Evolutionary conservation across 53 echinoderm and acorn worm genomes (phyloP).

Genomic region (Astropecten irregularis): DNA sequence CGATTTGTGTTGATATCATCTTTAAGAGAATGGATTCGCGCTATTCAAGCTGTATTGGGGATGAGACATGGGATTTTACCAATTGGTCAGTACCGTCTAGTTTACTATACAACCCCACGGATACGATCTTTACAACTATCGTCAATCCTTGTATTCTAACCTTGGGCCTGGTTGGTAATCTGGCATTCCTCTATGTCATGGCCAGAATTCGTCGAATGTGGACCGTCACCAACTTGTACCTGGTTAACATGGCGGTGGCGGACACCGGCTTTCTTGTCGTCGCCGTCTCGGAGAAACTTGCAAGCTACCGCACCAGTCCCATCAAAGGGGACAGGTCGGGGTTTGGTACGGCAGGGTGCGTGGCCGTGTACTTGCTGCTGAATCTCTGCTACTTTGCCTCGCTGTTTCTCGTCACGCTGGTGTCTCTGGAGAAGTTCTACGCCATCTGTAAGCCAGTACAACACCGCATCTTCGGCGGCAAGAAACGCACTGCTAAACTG

Average conservation of each 20-base stretch:
- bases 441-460: slow-evolving; percentile 74
- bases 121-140: slow-evolving; percentile 57
- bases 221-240: slow-evolving; percentile 89
- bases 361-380: slow-evolving; percentile 46
- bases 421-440: slow-evolving; percentile 84
- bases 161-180: slow-evolving; percentile 62
- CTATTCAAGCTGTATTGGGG: not conserved
- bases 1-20: no score
- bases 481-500: slow-evolving; percentile 58
- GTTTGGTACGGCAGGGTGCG: slow-evolving; percentile 63
- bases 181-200: slow-evolving; percentile 79
- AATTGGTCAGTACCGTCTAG: not conserved
- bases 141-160: slow-evolving; percentile 76
- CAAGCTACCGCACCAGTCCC: slow-evolving; percentile 59
- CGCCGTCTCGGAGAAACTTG: slow-evolving; percentile 75
- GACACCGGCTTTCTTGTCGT: slow-evolving; percentile 74
- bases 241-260: slow-evolving; percentile 79
- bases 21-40: slow-evolving; percentile 15
- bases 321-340: slow-evolving; percentile 67
- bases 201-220: slow-evolving; percentile 74
- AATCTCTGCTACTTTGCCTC: slow-evolving; percentile 72
- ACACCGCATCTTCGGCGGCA: slow-evolving; percentile 65
- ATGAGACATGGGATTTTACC: slow-evolving; percentile 24
- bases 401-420: slow-evolving; percentile 74
- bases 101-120: slow-evolving; percentile 52